Evolutionary conservation across 2,113 vertebrate genomes (phyloP), one percentile per base, ranked within the genome.

Genomic region (Limnothrissa miodon): DNA sequence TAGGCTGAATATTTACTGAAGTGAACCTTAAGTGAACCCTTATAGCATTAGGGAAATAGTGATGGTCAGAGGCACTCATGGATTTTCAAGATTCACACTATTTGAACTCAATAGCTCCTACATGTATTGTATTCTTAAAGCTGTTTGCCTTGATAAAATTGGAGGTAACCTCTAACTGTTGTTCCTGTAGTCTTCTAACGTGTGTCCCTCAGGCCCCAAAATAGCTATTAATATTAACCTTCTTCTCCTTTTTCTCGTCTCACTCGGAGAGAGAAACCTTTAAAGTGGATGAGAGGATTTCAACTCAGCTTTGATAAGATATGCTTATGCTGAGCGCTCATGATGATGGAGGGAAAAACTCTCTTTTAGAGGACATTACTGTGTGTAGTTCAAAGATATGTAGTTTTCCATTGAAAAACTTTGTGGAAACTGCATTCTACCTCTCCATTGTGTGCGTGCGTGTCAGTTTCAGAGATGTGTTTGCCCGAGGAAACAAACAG

Each of bases 151-250:
- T 84, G 70, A 85, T 85, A 82, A 82, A 88, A 88, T 86, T 81
- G 82, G 2, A 42, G 42, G 42, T 42, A 79, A 89, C 80, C 89
- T 89, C 23, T 62, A 62, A 82, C 85, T 84, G 84, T 87, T 87
- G 90, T 84, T 81, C 80, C 83, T 89, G 84, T 80, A 83, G 59
- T 89, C 89, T 87, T 82, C 85, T 89, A 83, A 89, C n/a, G n/a
- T 85, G 86, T 80, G 79, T 87, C 39, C 78, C 33, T 56, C 74
- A 79, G 44, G 44, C 80, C 80, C 86, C 83, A 78, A 81, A 83
- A 84, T 78, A 84, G 86, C 81, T 39, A 70, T 80, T 53, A 85
- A 85, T 80, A 74, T 86, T 81, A 84, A 81, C 85, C 79, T 53
- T 84, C 56, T 29, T 62, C 59, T 29, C n/a, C n/a, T 62, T 0